phyloP scores from a whole-genome alignment of 2,888 invertebrate genomes.

The Agonopterix subpropinquella region DNA sequence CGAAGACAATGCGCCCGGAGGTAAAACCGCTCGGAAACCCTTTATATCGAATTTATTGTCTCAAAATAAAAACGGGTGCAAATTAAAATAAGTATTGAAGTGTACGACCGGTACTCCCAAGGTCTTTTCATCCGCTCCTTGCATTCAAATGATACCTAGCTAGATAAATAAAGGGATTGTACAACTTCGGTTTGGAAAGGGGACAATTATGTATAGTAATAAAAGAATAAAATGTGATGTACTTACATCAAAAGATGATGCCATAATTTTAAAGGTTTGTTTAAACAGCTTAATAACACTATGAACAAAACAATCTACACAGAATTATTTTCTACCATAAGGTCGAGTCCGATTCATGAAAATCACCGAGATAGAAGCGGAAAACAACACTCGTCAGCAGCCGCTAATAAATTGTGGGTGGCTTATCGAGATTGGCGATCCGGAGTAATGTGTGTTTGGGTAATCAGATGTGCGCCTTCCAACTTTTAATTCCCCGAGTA shows the following conservation, averaged over 20 bases:
- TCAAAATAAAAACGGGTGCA: slow-evolving; percentile 74
- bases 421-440: slow-evolving; percentile 65
- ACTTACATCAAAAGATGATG: background rate
- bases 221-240: no score
- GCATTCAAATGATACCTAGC: slow-evolving; percentile 17
- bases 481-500: slow-evolving; percentile 67
- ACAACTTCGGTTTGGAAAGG: no score
- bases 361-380: slow-evolving; percentile 22
- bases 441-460: slow-evolving; percentile 63
- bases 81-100: slow-evolving; percentile 67
- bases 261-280: background rate
- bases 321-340: no score
- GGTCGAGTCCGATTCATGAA: background rate
- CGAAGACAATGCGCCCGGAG: slow-evolving; percentile 75
- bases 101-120: slow-evolving; percentile 33
- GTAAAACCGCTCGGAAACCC: slow-evolving; percentile 69
- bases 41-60: slow-evolving; percentile 71
- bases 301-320: no score
- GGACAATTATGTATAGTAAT: no score
- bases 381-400: slow-evolving; percentile 50
- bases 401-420: slow-evolving; percentile 56
- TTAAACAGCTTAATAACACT: no score
- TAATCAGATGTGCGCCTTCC: slow-evolving; percentile 68
- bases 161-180: no score
- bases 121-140: slow-evolving; percentile 31